phyloP scores from a whole-genome alignment of 1,140 invertebrate genomes.

The Papilio machaon region DNA sequence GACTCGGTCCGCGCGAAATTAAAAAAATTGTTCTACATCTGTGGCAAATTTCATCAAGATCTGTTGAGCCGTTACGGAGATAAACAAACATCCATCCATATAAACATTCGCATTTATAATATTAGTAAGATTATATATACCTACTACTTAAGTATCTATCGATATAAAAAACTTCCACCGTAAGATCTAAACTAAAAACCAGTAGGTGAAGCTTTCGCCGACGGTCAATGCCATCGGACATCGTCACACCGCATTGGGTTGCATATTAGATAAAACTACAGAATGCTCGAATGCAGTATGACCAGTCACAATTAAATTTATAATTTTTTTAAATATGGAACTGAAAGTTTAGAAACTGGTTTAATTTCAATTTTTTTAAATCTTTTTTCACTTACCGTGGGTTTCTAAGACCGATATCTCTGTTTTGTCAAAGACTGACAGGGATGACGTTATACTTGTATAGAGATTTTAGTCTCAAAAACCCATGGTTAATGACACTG shows the following conservation, averaged over 20 bases:
- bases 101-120: no score
- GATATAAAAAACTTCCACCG: background rate
- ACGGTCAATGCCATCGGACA: conserved; percentile 62
- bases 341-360: conserved; percentile 10
- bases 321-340: background rate
- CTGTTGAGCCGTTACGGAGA: no score
- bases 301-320: conserved; percentile 25
- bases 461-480: no score
- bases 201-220: conserved; percentile 57
- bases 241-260: conserved; percentile 35
- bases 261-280: conserved; percentile 32
- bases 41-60: no score
- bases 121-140: no score
- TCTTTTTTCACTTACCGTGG: background rate
- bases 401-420: background rate
- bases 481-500: no score
- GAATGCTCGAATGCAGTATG: background rate
- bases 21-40: no score
- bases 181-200: conserved; percentile 26
- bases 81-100: no score
- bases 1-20: no score
- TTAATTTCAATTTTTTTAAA: conserved; percentile 5
- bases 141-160: background rate
- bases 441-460: no score
- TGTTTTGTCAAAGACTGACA: no score